Percentiles rank a stretch among this genome's conserved stretches.
Evolutionary conservation across 2,888 invertebrate species (phyloP).

Genomic region (Thalpophila matura): DNA sequence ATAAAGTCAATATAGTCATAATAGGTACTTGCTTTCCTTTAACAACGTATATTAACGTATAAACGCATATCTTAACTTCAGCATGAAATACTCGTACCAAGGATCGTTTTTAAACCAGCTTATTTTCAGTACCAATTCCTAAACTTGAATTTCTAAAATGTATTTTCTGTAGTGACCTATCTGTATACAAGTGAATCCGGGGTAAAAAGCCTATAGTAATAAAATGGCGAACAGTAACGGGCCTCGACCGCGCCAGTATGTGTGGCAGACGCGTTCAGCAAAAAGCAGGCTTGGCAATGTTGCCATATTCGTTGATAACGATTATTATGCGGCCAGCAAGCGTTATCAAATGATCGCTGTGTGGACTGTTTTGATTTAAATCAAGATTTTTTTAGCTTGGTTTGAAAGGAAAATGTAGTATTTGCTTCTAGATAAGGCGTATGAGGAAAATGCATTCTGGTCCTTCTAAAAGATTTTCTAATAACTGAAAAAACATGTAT

Average conservation of each 20-base stretch:
- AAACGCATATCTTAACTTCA: no score
- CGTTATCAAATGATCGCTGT: slow-evolving; percentile 63
- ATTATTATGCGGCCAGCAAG: slow-evolving; percentile 76
- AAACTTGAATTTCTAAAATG: neutral
- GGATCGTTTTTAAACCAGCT: neutral
- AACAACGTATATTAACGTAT: no score
- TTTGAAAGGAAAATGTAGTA: slow-evolving; percentile 28
- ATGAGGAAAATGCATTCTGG: slow-evolving; percentile 8
- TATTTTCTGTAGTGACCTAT: slow-evolving; percentile 39
- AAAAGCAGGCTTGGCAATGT: slow-evolving; percentile 74
- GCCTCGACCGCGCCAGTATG: slow-evolving; percentile 77
- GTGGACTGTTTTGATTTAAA: slow-evolving; percentile 57
- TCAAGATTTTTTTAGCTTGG: slow-evolving; percentile 31
- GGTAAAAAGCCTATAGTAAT: slow-evolving; percentile 46
- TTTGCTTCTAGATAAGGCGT: neutral
- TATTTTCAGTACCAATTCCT: neutral
- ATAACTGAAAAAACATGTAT: neutral
- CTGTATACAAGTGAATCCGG: slow-evolving; percentile 50
- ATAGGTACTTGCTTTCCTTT: no score
- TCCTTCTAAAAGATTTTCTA: neutral
- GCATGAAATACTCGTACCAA: no score
- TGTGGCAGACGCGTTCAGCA: slow-evolving; percentile 75
- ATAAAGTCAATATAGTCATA: no score
- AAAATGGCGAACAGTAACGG: slow-evolving; percentile 74
- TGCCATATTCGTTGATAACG: slow-evolving; percentile 80